Evolutionary conservation across 2,113 vertebrate species (phyloP).

Genomic region (Pseudois nayaur): DNA sequence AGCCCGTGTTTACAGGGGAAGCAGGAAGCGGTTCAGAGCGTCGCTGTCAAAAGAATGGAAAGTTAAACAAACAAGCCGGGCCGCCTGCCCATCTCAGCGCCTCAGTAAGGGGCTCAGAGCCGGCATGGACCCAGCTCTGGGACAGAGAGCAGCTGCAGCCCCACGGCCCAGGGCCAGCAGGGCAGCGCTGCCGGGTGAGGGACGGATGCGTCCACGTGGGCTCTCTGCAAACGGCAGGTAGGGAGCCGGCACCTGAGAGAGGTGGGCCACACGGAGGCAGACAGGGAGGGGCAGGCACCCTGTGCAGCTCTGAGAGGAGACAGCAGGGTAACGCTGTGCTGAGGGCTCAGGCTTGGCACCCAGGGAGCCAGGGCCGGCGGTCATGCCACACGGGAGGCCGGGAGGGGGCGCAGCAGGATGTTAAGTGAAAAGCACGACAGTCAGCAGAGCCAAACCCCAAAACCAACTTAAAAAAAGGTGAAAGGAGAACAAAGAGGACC

Average conservation of each 20-base stretch:
- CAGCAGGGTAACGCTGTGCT: neutral
- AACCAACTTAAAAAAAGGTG: neutral
- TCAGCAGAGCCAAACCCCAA: neutral
- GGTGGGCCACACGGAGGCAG: neutral
- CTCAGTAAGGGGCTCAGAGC: neutral
- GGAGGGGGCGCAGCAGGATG: neutral
- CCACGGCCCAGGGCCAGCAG: neutral
- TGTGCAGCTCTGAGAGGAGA: neutral
- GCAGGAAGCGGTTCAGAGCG: constrained; percentile 64
- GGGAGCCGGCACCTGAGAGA: neutral
- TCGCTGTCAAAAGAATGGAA: constrained; percentile 51
- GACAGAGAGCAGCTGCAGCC: neutral
- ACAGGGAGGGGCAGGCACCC: neutral
- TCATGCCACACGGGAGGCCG: fast-evolving
- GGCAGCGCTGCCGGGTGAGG: neutral
- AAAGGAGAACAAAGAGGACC: neutral
- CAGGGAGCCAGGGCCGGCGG: neutral
- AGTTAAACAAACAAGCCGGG: constrained; percentile 72
- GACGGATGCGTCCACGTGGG: fast-evolving
- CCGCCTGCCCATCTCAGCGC: neutral
- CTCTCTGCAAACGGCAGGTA: neutral
- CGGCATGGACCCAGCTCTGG: neutral
- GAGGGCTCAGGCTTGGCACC: neutral
- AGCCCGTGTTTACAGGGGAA: constrained; percentile 58
- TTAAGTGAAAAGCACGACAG: neutral